Percentiles rank a stretch among this genome's conserved stretches.
Conservation (phyloP, 2,113 vertebrate genomes). For the Siphamia tubifer region DNA sequence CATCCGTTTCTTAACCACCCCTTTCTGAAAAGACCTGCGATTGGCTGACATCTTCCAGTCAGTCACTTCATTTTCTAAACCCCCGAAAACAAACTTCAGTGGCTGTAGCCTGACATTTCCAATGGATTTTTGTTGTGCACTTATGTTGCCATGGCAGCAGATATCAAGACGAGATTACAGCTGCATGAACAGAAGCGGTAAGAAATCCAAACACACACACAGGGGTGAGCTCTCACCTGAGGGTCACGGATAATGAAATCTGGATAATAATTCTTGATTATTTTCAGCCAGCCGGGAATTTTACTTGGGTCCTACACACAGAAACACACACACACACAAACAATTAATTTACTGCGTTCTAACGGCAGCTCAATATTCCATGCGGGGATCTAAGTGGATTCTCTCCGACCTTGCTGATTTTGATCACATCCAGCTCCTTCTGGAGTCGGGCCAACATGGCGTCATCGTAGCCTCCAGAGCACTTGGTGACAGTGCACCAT, state of each 20-base stretch:
- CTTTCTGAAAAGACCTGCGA: no score
- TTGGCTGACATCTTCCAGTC: no score
- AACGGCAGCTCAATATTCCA: not conserved
- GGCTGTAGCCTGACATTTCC: no score
- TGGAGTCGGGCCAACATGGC: constrained; percentile 91
- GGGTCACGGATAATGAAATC: constrained; percentile 95
- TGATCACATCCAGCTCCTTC: constrained; percentile 94
- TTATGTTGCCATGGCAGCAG: no score
- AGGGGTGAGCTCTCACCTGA: constrained; percentile 81
- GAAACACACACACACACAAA: constrained; percentile 10
- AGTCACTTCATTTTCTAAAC: no score
- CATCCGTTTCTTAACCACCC: no score
- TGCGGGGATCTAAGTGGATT: not conserved
- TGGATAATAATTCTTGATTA: constrained; percentile 98
- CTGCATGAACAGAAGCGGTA: not conserved
- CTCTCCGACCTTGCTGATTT: constrained; percentile 94
- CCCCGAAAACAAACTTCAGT: no score
- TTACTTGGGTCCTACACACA: constrained; percentile 89
- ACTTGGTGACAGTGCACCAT: constrained; percentile 99
- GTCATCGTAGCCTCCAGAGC: constrained; percentile 92
- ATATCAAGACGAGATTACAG: no score
- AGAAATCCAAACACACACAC: not conserved
- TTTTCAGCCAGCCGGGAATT: constrained; percentile 94
- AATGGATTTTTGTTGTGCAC: not conserved
- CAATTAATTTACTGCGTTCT: not conserved